Evolutionary conservation across 2,888 invertebrate species (phyloP), one percentile per base, ranked within the genome.

Genomic region (Lepidochitona cinerea): DNA sequence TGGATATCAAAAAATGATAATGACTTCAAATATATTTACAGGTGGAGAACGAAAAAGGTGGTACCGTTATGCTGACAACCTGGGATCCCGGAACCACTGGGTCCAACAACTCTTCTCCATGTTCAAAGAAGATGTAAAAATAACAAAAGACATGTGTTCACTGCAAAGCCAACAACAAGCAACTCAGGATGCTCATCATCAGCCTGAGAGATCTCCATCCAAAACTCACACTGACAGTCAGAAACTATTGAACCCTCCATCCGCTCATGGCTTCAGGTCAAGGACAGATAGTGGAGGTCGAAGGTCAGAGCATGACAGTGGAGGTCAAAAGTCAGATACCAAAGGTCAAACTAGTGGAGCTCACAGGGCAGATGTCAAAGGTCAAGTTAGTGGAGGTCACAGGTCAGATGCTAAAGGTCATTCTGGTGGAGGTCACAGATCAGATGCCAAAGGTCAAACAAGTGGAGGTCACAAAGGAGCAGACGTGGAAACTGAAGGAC

Each of bases 31-130:
- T 18, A 7, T 9, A 37, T 29, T 37, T 76, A 49, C 82, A 88
- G 94, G 95, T 85, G 95, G 95, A 37, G 96, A 96, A 89, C 93
- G 98, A 74, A 93, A 95, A 80, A 96, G 96, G 90, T 98, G 98
- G 98, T 94, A 96, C 52, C 94, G 95, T 77, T 95, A 95, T 85
- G 93, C 93, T 87, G 96, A 97, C 90, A 87, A 87, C 82, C 81
- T 89, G 81, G 1, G 96, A 95, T 85, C 94, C 93, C 78, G 89
- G 6, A 87, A 89, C 35, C 94, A 95, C 79, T 98, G 98, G 97
- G 92, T 97, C 37, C 95, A 95, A 73, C 95, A 96, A 88, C 94
- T 97, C 0, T 92, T 97, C 69, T 94, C 94, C 75, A 92, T 94
- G 37, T 97, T 97, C 91, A 94, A 95, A 81, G 93, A 95, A 79